Conservation (phyloP, 2,113 vertebrate genomes). For the Cyanoderma ruficeps region DNA sequence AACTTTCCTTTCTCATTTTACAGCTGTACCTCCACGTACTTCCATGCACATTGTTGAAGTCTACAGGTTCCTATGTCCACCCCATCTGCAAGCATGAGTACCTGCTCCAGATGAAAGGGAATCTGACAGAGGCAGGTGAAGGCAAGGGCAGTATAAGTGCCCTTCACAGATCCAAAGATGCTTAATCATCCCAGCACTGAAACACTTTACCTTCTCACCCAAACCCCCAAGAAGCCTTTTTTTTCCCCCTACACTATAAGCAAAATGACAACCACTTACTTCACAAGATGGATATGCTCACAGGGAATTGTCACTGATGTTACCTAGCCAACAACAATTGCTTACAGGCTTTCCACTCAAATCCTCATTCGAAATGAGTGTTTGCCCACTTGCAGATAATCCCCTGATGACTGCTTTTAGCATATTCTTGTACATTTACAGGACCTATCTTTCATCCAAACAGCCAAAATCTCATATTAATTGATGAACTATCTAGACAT, state of each 20-base stretch:
- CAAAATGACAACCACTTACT: slow-evolving; percentile 43
- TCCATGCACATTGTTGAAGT: not conserved
- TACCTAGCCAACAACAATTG: slow-evolving; percentile 14
- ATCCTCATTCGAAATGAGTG: not conserved
- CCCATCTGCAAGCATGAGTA: not conserved
- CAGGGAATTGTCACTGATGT: not conserved
- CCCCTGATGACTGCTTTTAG: not conserved
- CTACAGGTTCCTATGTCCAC: not conserved
- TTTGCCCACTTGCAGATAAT: not conserved
- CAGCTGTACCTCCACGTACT: not conserved
- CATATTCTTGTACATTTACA: not conserved
- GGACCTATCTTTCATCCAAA: not conserved
- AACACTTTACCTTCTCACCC: not conserved
- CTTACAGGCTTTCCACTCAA: not conserved
- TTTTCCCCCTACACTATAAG: not conserved
- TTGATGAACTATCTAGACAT: not conserved
- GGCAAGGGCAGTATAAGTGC: not conserved
- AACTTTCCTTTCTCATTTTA: not conserved
- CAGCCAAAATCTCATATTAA: not conserved
- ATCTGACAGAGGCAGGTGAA: not conserved
- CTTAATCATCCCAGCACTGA: not conserved
- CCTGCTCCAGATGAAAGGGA: not conserved
- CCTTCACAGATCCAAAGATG: slow-evolving; percentile 7
- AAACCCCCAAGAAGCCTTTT: not conserved
- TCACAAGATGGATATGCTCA: slow-evolving; percentile 26